phyloP scores from a whole-genome alignment of 2,888 invertebrate species.

The Mamestra brassicae region DNA sequence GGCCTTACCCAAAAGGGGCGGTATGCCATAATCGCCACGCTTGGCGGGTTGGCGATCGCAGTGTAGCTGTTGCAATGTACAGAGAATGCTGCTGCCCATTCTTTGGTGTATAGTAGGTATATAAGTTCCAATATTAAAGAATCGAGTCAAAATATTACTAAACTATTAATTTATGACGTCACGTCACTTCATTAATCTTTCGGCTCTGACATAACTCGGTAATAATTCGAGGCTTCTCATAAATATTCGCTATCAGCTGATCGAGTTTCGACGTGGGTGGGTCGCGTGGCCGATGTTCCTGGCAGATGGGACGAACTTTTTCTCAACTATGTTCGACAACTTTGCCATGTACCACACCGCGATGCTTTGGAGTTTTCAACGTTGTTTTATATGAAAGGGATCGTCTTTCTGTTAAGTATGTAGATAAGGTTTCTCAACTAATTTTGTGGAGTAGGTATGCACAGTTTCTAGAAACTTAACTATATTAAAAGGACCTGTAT shows the following conservation, averaged over 20 bases:
- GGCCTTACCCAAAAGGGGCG: too few relatives aligned
- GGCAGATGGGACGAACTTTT: conserved; percentile 15
- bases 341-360: neutral
- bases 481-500: too few relatives aligned
- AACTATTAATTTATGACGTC: conserved; percentile 39
- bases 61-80: too few relatives aligned
- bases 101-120: too few relatives aligned
- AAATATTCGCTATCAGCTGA: conserved; percentile 43
- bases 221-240: conserved; percentile 32
- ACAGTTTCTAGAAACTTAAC: too few relatives aligned
- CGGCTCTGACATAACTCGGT: conserved; percentile 39
- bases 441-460: too few relatives aligned
- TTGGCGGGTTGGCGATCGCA: too few relatives aligned
- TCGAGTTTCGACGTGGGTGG: conserved; percentile 23
- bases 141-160: neutral
- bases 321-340: conserved; percentile 27
- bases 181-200: conserved; percentile 53
- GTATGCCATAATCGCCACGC: too few relatives aligned
- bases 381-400: neutral
- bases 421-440: neutral
- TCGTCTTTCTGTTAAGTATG: neutral
- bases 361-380: neutral
- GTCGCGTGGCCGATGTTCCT: conserved; percentile 2
- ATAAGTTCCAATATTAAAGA: neutral
- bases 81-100: too few relatives aligned